Percentiles rank a stretch among this genome's conserved stretches.
Evolutionary conservation across 2,797 vertebrate species (phyloP).

Genomic region (Hozukius guyotensis): DNA sequence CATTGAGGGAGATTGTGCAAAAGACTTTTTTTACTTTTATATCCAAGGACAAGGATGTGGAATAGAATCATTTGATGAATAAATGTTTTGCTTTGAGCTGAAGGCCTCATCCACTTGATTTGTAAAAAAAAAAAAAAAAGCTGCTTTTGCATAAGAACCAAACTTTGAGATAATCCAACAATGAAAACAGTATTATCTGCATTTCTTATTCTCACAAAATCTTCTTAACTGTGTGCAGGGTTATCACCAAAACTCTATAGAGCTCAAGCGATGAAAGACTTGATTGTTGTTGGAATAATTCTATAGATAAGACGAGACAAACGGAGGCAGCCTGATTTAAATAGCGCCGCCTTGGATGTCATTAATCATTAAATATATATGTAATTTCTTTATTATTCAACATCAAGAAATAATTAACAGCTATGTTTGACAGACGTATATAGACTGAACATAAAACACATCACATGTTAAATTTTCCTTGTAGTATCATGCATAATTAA

Average conservation of each 20-base stretch:
- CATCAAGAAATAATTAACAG: background rate
- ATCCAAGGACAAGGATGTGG: conserved; percentile 30
- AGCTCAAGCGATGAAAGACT: conserved; percentile 33
- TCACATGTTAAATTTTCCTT: background rate
- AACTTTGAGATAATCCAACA: conserved; percentile 53
- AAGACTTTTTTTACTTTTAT: conserved; percentile 38
- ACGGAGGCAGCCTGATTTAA: background rate
- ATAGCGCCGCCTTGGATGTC: background rate
- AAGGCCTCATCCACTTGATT: conserved; percentile 41
- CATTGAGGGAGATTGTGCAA: conserved; percentile 41
- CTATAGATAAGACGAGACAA: conserved; percentile 15
- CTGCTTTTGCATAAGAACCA: conserved; percentile 38
- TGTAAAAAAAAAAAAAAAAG: conserved; percentile 18
- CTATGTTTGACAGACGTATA: background rate
- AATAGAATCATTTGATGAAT: conserved; percentile 55
- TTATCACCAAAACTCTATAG: conserved; percentile 40
- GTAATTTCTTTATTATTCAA: conserved; percentile 17
- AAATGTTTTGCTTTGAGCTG: conserved; percentile 33
- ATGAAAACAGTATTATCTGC: conserved; percentile 41
- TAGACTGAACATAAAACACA: background rate
- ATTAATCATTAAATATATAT: background rate
- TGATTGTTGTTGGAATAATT: conserved; percentile 24
- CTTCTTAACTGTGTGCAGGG: conserved; percentile 38
- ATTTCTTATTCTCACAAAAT: conserved; percentile 43
- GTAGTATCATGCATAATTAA: background rate